Percentiles rank a stretch among this genome's conserved stretches.
phyloP scores from a whole-genome alignment of 92 coral and sea anemone genomes.

The Phenganax subtilis region DNA sequence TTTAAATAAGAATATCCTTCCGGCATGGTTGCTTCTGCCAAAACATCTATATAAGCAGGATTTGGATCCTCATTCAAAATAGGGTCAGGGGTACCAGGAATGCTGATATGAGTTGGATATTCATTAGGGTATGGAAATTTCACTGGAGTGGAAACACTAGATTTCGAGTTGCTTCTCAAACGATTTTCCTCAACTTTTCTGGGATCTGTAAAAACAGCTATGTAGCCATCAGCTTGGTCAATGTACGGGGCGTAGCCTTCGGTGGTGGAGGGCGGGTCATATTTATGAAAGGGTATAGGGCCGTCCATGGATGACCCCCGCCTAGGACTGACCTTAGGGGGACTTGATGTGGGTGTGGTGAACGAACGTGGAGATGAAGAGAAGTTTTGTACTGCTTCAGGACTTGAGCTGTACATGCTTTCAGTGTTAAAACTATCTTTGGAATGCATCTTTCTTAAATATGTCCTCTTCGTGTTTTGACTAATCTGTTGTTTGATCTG shows the following conservation, averaged over 20 bases:
- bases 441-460: slow-evolving; percentile 7
- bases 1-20: no score
- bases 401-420: slow-evolving; percentile 14
- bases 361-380: background rate
- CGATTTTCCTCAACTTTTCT: slow-evolving; percentile 9
- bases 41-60: background rate
- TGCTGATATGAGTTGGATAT: background rate
- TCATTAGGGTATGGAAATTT: background rate
- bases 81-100: background rate
- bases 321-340: background rate
- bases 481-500: slow-evolving; percentile 22
- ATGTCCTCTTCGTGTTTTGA: slow-evolving; percentile 15
- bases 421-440: background rate
- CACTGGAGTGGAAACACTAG: background rate
- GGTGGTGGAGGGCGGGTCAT: background rate
- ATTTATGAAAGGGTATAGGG: slow-evolving; percentile 17
- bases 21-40: background rate
- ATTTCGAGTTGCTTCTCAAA: background rate
- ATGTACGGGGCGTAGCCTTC: background rate
- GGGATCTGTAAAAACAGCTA: background rate
- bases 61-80: background rate
- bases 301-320: background rate
- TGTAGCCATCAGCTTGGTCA: background rate
- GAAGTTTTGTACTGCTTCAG: background rate
- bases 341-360: background rate